phyloP scores from a whole-genome alignment of 35 echinoderm and acorn worm species.

The Eucidaris tribuloides region DNA sequence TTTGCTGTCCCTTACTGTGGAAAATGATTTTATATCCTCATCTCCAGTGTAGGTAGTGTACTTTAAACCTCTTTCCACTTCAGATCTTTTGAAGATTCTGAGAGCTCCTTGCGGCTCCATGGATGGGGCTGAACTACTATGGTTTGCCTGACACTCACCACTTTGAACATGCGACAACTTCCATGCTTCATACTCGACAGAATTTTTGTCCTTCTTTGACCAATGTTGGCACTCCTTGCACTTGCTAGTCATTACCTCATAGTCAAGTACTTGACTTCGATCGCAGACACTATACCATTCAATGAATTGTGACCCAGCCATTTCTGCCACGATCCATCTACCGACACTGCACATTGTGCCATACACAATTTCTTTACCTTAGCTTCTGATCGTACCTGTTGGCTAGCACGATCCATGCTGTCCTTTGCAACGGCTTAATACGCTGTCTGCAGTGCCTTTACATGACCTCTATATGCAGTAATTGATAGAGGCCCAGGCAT shows the following conservation, averaged over 20 bases:
- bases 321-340: slow-evolving; percentile 1
- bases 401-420: neutral
- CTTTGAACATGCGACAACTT: neutral
- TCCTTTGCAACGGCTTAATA: too few species aligned
- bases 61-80: slow-evolving; percentile 13
- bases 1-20: slow-evolving; percentile 14
- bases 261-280: slow-evolving; percentile 18
- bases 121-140: slow-evolving; percentile 22
- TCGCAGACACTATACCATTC: neutral
- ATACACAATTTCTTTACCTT: neutral
- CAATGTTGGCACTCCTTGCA: slow-evolving; percentile 24
- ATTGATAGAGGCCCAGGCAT: neutral
- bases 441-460: neutral
- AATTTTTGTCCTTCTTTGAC: neutral
- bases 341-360: neutral
- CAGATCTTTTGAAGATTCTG: slow-evolving; percentile 28
- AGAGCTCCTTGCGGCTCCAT: slow-evolving; percentile 42
- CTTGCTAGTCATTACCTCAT: slow-evolving; percentile 13
- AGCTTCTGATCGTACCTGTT: neutral
- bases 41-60: slow-evolving; percentile 42
- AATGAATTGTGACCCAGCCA: neutral
- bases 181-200: neutral
- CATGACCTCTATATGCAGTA: neutral
- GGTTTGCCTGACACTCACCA: slow-evolving; percentile 11
- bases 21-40: slow-evolving; percentile 37